These are phyloP conservation scores for Nematostella vectensis DNA, from an alignment of 92 coral and sea anemone species.

Conservation along the genomic window DNA sequence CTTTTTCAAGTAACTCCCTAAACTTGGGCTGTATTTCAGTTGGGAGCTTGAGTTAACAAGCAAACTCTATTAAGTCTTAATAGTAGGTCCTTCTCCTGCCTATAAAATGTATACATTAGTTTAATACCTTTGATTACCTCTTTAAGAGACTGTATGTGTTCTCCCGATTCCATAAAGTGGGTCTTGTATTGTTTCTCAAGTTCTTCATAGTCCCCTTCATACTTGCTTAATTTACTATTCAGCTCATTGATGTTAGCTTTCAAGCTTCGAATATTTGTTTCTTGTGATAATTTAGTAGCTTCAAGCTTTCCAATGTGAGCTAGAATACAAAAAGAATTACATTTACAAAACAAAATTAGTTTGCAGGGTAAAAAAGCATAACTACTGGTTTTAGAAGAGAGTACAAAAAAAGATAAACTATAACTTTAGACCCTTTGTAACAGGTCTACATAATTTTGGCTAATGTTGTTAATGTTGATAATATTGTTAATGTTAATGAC, in stretches of 20 bases:
- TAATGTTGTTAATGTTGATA: too few species aligned
- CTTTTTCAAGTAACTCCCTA: too few species aligned
- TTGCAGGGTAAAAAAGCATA: background rate
- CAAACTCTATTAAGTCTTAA: too few species aligned
- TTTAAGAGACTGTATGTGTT: constrained; percentile 32
- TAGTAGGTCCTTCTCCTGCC: too few species aligned
- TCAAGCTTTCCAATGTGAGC: constrained; percentile 69
- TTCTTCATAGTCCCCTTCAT: constrained; percentile 45
- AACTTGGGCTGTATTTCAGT: too few species aligned
- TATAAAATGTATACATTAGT: too few species aligned
- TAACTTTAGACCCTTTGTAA: too few species aligned
- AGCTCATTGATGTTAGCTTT: constrained; percentile 42
- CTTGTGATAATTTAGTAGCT: constrained; percentile 72
- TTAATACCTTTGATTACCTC: constrained; percentile 55
- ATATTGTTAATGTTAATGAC: too few species aligned
- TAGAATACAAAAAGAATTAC: constrained; percentile 6
- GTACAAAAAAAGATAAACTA: background rate
- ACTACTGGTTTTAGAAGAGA: background rate
- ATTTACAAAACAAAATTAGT: background rate
- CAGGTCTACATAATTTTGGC: too few species aligned
- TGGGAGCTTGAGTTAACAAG: too few species aligned
- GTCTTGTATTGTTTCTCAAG: constrained; percentile 50
- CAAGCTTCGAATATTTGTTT: constrained; percentile 42
- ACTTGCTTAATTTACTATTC: constrained; percentile 44
- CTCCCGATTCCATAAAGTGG: constrained; percentile 49